phyloP scores from a whole-genome alignment of 37 sponge, comb jelly and placozoan genomes.

The Lycopodina hypogea region DNA sequence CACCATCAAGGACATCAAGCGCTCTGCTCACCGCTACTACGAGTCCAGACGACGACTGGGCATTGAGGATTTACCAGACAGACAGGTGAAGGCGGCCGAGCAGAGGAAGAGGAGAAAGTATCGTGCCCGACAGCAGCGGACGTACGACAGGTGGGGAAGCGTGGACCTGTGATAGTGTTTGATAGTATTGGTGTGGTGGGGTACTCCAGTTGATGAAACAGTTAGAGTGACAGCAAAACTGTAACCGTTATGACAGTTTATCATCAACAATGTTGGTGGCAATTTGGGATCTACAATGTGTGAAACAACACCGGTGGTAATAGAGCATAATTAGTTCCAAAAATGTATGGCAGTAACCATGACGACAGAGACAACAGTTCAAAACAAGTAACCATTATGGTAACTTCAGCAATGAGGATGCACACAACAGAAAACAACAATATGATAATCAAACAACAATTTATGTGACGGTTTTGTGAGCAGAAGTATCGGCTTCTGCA shows the following conservation, averaged over 20 bases:
- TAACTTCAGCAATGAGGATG: neutral
- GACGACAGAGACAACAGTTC: neutral
- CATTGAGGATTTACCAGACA: constrained; percentile 78
- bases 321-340: too few species aligned
- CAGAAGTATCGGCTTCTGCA: too few species aligned
- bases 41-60: constrained; percentile 79
- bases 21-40: constrained; percentile 81
- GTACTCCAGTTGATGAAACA: too few species aligned
- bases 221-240: too few species aligned
- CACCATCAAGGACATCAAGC: constrained; percentile 67
- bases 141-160: constrained; percentile 25
- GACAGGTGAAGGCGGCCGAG: constrained; percentile 74
- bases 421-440: neutral
- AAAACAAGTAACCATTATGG: neutral
- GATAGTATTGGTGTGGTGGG: neutral
- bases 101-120: constrained; percentile 83
- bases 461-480: too few species aligned
- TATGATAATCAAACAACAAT: neutral
- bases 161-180: neutral
- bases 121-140: constrained; percentile 74
- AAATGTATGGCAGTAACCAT: too few species aligned
- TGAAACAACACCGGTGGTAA: too few species aligned
- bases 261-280: too few species aligned
- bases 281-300: too few species aligned
- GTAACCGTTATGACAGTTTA: too few species aligned